A percentile compares a stretch with the other conserved stretches of the same genome.
Evolutionary conservation across 2,113 vertebrate genomes (phyloP).

Genomic region (Antigone vipio): DNA sequence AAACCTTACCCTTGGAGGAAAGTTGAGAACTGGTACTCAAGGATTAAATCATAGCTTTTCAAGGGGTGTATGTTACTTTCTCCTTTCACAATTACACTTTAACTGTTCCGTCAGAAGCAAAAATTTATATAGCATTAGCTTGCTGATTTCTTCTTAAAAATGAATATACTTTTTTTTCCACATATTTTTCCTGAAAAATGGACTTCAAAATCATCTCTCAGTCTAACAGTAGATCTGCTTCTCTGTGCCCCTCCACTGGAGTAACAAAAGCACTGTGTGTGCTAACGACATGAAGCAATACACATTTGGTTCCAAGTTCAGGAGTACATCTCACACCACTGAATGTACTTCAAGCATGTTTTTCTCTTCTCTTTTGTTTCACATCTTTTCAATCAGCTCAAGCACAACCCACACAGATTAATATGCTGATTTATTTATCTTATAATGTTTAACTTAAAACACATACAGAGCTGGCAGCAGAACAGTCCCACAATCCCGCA

Average conservation of each 20-base stretch:
- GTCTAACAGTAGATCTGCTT: neutral
- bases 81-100: neutral
- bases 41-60: neutral
- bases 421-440: conserved; percentile 40
- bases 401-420: conserved; percentile 17
- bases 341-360: neutral
- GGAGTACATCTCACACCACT: neutral
- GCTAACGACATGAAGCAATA: neutral
- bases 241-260: neutral
- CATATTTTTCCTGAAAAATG: neutral
- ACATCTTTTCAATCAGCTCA: neutral
- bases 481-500: neutral
- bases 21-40: neutral
- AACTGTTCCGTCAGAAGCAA: neutral
- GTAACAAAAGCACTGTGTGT: neutral
- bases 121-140: neutral
- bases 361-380: conserved; percentile 4
- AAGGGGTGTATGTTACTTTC: neutral
- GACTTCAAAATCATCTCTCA: neutral
- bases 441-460: conserved; percentile 5
- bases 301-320: neutral
- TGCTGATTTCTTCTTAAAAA: neutral
- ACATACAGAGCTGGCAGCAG: conserved; percentile 25
- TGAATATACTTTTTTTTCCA: neutral
- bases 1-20: neutral